These are phyloP conservation scores for Pristis pectinata DNA, from an alignment of 2,797 vertebrate species.

Conservation along the genomic window DNA sequence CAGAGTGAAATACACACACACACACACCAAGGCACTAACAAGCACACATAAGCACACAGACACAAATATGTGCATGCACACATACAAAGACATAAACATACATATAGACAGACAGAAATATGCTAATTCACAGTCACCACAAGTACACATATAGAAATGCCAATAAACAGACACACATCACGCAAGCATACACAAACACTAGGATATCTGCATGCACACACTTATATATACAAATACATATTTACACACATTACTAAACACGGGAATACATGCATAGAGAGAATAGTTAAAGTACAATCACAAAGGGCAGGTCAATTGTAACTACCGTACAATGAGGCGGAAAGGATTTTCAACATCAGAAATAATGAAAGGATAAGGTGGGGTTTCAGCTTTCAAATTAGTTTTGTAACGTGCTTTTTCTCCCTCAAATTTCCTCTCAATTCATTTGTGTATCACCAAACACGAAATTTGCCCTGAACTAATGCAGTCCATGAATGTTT, in stretches of 20 bases:
- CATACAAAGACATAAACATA: no score
- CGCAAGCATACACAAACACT: constrained; percentile 32
- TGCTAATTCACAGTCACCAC: background rate
- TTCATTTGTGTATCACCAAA: background rate
- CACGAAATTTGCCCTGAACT: no score
- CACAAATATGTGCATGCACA: no score
- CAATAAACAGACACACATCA: no score
- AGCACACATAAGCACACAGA: no score
- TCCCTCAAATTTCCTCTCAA: background rate
- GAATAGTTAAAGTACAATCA: background rate
- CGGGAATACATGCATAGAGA: no score
- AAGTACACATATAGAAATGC: background rate
- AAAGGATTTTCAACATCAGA: background rate
- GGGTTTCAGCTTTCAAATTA: background rate
- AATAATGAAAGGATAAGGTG: background rate
- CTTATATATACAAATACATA: background rate
- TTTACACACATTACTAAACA: background rate
- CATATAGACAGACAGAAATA: background rate
- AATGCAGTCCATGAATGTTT: background rate
- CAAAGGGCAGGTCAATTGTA: background rate
- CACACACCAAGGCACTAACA: no score
- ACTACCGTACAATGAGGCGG: background rate
- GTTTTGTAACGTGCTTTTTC: background rate
- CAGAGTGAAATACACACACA: no score
- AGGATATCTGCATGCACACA: background rate